Conservation (phyloP, 2,888 invertebrate species). For the Argynnis bischoffii region DNA sequence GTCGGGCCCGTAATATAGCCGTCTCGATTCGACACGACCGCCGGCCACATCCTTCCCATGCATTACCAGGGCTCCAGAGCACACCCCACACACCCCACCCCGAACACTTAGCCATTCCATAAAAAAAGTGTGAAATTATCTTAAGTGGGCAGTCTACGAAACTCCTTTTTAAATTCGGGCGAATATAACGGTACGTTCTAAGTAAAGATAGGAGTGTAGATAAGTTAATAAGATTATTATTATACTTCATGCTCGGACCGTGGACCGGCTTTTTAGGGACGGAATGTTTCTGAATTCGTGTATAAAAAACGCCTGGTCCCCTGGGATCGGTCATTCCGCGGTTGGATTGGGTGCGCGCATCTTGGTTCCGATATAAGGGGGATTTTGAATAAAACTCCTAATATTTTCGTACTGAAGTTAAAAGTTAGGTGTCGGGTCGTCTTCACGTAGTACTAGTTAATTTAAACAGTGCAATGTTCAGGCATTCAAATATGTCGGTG, state of each 20-base stretch:
- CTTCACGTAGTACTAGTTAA: constrained; percentile 21
- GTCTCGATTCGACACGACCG: constrained; percentile 69
- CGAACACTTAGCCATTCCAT: constrained; percentile 66
- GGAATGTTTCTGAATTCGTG: constrained; percentile 78
- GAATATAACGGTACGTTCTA: constrained; percentile 78
- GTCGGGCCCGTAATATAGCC: constrained; percentile 59
- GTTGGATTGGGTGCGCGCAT: constrained; percentile 71
- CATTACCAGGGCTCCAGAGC: constrained; percentile 53
- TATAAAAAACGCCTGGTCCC: constrained; percentile 78
- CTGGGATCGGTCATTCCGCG: constrained; percentile 76
- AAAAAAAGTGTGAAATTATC: constrained; percentile 79
- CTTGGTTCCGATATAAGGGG: constrained; percentile 54
- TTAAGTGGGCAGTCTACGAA: constrained; percentile 72
- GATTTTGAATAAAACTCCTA: constrained; percentile 25
- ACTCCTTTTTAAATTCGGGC: constrained; percentile 69
- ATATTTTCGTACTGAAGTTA: constrained; percentile 28
- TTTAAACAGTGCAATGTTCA: constrained; percentile 39
- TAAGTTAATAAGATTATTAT: constrained; percentile 82
- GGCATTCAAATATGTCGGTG: constrained; percentile 38
- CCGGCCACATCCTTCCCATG: constrained; percentile 59
- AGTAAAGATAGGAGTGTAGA: constrained; percentile 80
- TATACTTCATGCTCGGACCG: constrained; percentile 73
- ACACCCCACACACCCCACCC: constrained; percentile 53
- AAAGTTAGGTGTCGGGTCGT: constrained; percentile 16
- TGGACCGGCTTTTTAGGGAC: constrained; percentile 75